Evolutionary conservation across 2,113 vertebrate genomes (phyloP).

Genomic region (Tenebrosternarchus preto): DNA sequence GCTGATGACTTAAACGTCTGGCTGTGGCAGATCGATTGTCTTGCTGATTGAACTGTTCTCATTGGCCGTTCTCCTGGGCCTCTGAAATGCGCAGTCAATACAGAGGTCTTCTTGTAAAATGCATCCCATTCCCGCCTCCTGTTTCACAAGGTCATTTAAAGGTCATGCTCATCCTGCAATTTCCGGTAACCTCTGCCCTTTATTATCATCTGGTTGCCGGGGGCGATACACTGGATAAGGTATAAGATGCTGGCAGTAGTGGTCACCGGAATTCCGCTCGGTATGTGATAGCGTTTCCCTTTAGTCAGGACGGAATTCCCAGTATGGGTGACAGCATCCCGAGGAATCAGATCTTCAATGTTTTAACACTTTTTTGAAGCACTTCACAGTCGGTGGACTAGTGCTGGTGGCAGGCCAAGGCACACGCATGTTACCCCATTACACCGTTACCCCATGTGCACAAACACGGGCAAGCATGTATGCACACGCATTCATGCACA

Average conservation of each 20-base stretch:
- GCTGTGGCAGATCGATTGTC: slow-evolving; percentile 14
- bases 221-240: neutral
- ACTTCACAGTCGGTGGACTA: too few relatives aligned
- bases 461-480: neutral
- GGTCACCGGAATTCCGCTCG: neutral
- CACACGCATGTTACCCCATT: neutral
- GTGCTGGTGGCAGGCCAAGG: neutral
- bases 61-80: slow-evolving; percentile 8
- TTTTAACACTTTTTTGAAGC: too few relatives aligned
- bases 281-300: neutral
- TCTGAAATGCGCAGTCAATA: slow-evolving; percentile 3
- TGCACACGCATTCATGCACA: slow-evolving; percentile 3
- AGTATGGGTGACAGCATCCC: neutral
- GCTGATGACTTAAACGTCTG: slow-evolving; percentile 10
- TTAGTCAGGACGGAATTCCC: slow-evolving; percentile 14
- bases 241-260: neutral
- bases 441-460: neutral
- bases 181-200: neutral
- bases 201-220: slow-evolving; percentile 14
- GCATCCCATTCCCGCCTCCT: neutral
- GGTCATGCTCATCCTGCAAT: neutral
- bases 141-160: slow-evolving; percentile 10
- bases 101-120: neutral
- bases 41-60: slow-evolving; percentile 16
- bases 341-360: neutral